phyloP scores from a whole-genome alignment of 2,113 vertebrate genomes.

The Scophthalmus maximus region DNA sequence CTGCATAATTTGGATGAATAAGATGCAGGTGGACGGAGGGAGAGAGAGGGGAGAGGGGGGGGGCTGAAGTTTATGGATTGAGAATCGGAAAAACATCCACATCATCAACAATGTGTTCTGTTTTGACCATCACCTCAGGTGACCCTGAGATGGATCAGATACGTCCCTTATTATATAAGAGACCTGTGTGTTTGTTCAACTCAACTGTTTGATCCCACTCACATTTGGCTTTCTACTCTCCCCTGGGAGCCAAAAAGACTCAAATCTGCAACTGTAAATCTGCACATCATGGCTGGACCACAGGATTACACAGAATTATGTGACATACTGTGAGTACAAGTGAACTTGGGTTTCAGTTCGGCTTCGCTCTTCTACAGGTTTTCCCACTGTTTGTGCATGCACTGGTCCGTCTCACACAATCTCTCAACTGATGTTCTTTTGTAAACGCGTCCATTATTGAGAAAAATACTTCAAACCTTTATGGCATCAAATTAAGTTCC shows the following conservation, averaged over 20 bases:
- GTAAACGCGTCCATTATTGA: no score
- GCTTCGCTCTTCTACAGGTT: not conserved
- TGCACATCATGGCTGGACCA: conserved; percentile 3
- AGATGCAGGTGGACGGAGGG: conserved; percentile 21
- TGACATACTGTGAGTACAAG: no score
- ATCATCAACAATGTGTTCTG: conserved; percentile 26
- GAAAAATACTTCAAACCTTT: no score
- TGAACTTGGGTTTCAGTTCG: not conserved
- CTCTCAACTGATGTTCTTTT: no score
- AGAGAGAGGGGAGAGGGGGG: not conserved
- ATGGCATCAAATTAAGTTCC: not conserved
- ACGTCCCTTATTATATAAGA: not conserved
- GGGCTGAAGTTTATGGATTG: conserved; percentile 15
- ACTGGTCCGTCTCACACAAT: no score
- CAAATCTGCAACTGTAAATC: conserved; percentile 8
- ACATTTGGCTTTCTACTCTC: not conserved
- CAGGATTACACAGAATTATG: not conserved
- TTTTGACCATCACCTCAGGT: conserved; percentile 22
- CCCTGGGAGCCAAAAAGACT: not conserved
- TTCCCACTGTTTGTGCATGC: no score
- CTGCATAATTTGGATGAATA: conserved; percentile 69
- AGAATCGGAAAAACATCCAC: conserved; percentile 64
- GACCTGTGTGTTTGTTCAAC: not conserved
- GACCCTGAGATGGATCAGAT: conserved; percentile 4
- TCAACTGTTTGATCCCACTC: not conserved